Percentiles rank a stretch among this genome's conserved stretches.
Evolutionary conservation across 1,140 invertebrate genomes (phyloP).

Genomic region (Habropoda laboriosa): DNA sequence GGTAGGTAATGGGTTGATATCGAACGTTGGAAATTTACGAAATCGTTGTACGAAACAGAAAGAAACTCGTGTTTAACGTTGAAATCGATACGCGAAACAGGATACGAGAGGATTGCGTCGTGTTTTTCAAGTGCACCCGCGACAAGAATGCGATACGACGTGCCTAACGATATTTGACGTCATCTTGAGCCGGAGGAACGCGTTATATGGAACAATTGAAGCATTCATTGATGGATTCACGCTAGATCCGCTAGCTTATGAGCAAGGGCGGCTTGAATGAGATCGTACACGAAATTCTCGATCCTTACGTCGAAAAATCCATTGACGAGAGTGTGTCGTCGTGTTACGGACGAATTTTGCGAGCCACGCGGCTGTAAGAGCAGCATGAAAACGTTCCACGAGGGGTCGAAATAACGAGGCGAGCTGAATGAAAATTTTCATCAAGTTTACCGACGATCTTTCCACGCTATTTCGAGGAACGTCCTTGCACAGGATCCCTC

Average conservation of each 20-base stretch:
- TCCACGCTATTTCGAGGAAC: neutral
- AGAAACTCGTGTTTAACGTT: neutral
- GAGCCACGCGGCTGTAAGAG: neutral
- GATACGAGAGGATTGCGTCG: constrained; percentile 25
- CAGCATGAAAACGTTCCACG: constrained; percentile 4
- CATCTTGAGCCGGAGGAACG: constrained; percentile 23
- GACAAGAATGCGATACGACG: constrained; percentile 46
- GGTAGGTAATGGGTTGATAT: too few species aligned
- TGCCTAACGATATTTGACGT: constrained; percentile 40
- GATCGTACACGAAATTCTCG: constrained; percentile 13
- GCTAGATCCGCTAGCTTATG: constrained; percentile 37
- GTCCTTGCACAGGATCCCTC: neutral
- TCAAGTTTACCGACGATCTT: neutral
- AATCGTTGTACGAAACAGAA: neutral
- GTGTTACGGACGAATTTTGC: neutral
- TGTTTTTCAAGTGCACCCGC: constrained; percentile 43
- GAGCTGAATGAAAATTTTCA: constrained; percentile 10
- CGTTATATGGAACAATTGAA: constrained; percentile 46
- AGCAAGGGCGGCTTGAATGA: constrained; percentile 35
- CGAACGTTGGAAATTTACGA: neutral
- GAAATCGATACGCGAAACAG: constrained; percentile 43
- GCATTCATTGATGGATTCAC: constrained; percentile 55
- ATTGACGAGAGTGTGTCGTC: neutral
- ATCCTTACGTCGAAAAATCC: neutral
- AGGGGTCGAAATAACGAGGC: constrained; percentile 37